Conservation (phyloP, 2,888 invertebrate species). For the Dryococelus australis region DNA sequence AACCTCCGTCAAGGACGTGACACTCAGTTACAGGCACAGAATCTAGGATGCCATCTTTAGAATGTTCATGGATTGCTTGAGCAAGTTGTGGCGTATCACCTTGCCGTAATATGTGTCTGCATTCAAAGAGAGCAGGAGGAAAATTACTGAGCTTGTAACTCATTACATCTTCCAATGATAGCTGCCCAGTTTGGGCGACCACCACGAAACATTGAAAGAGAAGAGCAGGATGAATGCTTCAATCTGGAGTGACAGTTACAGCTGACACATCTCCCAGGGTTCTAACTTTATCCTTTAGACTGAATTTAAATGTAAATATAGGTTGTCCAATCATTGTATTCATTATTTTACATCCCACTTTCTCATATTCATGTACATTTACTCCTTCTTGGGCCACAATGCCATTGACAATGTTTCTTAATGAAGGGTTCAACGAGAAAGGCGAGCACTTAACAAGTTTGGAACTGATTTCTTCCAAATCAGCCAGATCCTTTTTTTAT, state of each 20-base stretch:
- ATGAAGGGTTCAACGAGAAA: neutral
- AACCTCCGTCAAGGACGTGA: neutral
- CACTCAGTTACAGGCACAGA: neutral
- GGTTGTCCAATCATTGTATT: neutral
- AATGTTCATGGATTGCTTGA: neutral
- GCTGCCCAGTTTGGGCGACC: neutral
- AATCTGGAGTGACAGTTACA: neutral
- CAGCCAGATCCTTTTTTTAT: neutral
- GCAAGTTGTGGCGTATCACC: neutral
- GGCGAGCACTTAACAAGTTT: neutral
- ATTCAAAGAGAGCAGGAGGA: no score
- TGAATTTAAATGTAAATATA: neutral
- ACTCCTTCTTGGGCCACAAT: neutral
- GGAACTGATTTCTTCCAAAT: neutral
- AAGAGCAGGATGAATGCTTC: no score
- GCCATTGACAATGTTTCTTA: conserved; percentile 9
- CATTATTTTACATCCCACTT: neutral
- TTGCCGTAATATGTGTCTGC: no score
- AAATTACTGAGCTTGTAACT: no score
- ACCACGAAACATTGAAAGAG: neutral
- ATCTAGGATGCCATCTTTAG: neutral
- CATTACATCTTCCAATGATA: no score
- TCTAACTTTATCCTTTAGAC: neutral
- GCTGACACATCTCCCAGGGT: neutral
- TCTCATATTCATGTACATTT: neutral